These are phyloP conservation scores for Ditula angustiorana DNA, from an alignment of 2,888 invertebrate species.

Conservation along the genomic window DNA sequence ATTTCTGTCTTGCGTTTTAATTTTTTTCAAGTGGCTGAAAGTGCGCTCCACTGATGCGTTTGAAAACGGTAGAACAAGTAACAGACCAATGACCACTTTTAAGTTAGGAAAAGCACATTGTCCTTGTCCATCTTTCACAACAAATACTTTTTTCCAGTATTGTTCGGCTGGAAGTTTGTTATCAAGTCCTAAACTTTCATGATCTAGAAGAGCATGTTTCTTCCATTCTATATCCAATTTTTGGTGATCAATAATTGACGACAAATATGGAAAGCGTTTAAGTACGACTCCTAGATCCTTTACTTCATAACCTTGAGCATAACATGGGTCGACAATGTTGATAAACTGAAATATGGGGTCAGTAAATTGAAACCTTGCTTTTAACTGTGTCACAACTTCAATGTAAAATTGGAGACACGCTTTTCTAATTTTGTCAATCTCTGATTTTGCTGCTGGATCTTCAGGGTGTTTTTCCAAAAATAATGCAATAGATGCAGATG, in stretches of 20 bases:
- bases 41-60: slow-evolving; percentile 17
- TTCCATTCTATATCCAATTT: slow-evolving; percentile 14
- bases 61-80: slow-evolving; percentile 8
- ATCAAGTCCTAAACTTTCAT: slow-evolving; percentile 10
- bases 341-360: slow-evolving; percentile 23
- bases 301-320: slow-evolving; percentile 9
- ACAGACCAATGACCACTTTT: slow-evolving; percentile 1
- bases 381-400: slow-evolving; percentile 13
- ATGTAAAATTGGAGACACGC: slow-evolving; percentile 10
- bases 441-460: not conserved
- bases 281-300: not conserved
- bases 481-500: no score
- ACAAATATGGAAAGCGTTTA: slow-evolving; percentile 9
- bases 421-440: slow-evolving; percentile 17
- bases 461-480: slow-evolving; percentile 5
- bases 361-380: slow-evolving; percentile 18
- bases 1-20: slow-evolving; percentile 16
- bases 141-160: slow-evolving; percentile 16
- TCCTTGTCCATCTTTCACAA: slow-evolving; percentile 1
- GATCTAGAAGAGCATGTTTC: slow-evolving; percentile 11
- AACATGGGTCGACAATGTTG: slow-evolving; percentile 7
- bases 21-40: slow-evolving; percentile 9
- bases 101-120: slow-evolving; percentile 11
- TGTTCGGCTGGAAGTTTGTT: slow-evolving; percentile 13
- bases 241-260: slow-evolving; percentile 3